Conservation (phyloP, 2,797 vertebrate species). For the Otus scops region DNA sequence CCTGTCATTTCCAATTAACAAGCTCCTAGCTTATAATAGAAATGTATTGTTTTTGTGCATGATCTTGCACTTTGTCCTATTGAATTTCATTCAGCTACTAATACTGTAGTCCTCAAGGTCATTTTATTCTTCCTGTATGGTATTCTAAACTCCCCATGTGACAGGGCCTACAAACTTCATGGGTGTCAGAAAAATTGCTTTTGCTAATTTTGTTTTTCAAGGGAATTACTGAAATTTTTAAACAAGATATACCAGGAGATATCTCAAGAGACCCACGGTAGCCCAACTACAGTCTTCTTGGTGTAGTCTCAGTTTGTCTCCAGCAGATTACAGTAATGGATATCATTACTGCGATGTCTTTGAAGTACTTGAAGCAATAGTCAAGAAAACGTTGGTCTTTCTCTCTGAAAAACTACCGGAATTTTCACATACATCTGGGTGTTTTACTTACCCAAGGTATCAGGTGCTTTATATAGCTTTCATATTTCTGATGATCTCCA, state of each 20-base stretch:
- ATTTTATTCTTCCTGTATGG: neutral
- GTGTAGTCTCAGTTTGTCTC: neutral
- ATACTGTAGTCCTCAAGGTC: constrained; percentile 43
- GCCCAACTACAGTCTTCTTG: neutral
- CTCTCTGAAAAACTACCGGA: neutral
- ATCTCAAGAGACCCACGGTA: neutral
- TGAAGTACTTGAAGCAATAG: neutral
- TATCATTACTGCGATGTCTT: neutral
- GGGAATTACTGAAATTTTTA: neutral
- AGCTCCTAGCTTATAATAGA: constrained; percentile 36
- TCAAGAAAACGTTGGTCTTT: neutral
- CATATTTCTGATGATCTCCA: neutral
- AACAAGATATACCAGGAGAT: neutral
- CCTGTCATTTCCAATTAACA: constrained; percentile 57
- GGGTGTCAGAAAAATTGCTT: neutral
- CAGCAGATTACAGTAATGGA: neutral
- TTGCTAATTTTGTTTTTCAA: neutral
- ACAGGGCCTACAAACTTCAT: neutral
- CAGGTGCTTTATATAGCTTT: neutral
- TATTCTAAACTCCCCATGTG: neutral
- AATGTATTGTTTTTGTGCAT: constrained; percentile 20
- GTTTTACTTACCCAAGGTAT: neutral
- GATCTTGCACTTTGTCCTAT: constrained; percentile 54
- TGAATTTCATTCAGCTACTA: constrained; percentile 40
- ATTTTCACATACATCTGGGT: neutral